Base-by-base conservation (phyloP, 1,140 invertebrate genomes). In the Drosophila kepulauana region DNA sequence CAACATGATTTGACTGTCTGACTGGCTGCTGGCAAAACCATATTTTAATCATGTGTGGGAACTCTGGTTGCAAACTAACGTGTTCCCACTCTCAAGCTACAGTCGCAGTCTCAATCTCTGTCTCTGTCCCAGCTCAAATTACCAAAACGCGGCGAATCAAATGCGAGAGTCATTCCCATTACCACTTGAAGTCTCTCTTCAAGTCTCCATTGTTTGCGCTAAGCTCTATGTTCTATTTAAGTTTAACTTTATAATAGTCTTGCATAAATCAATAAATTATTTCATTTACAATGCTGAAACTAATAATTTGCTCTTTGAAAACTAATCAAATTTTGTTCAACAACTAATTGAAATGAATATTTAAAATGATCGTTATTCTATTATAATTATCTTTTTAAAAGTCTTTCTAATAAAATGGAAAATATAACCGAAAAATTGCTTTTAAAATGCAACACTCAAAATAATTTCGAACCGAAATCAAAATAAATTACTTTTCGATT, bases 21-120 rank as follows among this genome's bases (percentile, higher is more conserved):
- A 16, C 35, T 56, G 28, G 56, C 45, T 25, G 20, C 20, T 61
- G 43, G 41, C 58, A 20, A 61, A 58, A 49, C 15, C 45, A 76
- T 74, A 73, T 61, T 69, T 74, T 65, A 84, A 81, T 74, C 71
- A 54, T 81, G 80, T 89, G 85, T 89, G 85, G 85, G 81, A 88
- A 88, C 69, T 78, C 57, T 64, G 66, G 74, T 59, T 74, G 51
- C 35, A 30, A 64, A 67, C 41, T 25, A 48, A 43, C 16, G 25
- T 30, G 51, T 75, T 78, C 49, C 71, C 63, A 73, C 35, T 73
- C 33, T 20, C 52, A 54, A 28, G 30, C 51, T 52, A n/a, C 8
- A 13, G 41, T 5, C 41, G 0, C 41, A 43, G n/a, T 28, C 20
- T 10, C 2, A 41, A 6, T 58, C 15, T 13, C 13, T n/a, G 51